These are phyloP conservation scores for Drosophila lacteicornis DNA, from an alignment of 1,140 invertebrate genomes.

Conservation along the genomic window DNA sequence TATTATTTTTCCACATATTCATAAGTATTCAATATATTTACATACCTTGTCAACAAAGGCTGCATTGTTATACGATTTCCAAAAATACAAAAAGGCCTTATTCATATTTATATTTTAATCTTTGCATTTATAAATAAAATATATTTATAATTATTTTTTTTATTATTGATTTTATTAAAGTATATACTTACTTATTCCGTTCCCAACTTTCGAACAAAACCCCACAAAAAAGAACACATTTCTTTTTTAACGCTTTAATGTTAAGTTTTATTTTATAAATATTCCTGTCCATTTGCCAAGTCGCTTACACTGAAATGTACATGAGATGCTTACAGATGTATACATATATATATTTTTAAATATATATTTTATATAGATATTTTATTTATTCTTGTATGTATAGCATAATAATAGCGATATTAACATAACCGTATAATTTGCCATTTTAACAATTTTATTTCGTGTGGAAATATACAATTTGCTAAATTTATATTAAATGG, in stretches of 20 bases:
- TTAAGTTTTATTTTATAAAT: constrained; percentile 77
- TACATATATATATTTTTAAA: constrained; percentile 21
- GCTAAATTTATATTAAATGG: constrained; percentile 37
- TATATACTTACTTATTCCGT: neutral
- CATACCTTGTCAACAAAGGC: no score
- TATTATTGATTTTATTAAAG: no score
- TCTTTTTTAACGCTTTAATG: constrained; percentile 58
- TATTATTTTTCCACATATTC: no score
- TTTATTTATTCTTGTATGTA: constrained; percentile 23
- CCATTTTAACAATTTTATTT: constrained; percentile 42
- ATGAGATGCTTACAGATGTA: constrained; percentile 57
- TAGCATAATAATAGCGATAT: constrained; percentile 24
- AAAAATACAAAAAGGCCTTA: no score
- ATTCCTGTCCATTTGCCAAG: constrained; percentile 69
- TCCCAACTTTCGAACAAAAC: neutral
- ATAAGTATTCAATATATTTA: no score
- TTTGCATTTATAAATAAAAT: no score
- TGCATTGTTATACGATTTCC: no score
- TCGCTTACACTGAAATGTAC: constrained; percentile 64
- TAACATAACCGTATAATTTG: constrained; percentile 37
- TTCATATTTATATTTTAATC: no score
- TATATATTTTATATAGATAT: constrained; percentile 21
- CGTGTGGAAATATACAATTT: constrained; percentile 42
- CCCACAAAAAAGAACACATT: neutral
- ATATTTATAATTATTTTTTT: no score